Evolutionary conservation across 2,113 vertebrate genomes (phyloP).

Genomic region (Abramis brama): DNA sequence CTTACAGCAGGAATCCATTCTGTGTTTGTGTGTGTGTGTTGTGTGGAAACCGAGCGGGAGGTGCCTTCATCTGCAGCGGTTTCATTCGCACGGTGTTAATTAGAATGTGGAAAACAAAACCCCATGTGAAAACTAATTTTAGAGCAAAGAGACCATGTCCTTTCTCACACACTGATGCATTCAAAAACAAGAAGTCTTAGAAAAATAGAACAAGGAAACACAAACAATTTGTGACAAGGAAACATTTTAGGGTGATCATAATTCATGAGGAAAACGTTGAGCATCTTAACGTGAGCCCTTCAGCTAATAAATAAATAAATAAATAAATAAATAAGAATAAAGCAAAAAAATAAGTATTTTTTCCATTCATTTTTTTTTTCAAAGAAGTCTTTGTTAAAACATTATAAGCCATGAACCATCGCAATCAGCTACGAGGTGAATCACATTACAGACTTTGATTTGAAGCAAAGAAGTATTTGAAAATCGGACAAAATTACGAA

Average conservation of each 20-base stretch:
- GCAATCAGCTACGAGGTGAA: no score
- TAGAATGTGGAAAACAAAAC: slow-evolving; percentile 47
- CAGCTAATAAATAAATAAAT: neutral
- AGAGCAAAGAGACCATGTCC: neutral
- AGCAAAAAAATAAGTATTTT: no score
- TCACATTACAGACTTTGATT: no score
- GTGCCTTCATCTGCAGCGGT: neutral
- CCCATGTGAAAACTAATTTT: slow-evolving; percentile 26
- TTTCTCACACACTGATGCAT: neutral
- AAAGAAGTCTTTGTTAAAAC: no score
- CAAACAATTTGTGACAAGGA: neutral
- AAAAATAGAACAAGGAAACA: no score
- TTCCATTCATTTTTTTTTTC: no score
- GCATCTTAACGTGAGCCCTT: neutral
- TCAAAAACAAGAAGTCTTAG: neutral
- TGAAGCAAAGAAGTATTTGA: no score
- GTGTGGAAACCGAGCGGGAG: slow-evolving; percentile 1
- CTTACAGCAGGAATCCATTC: slow-evolving; percentile 6
- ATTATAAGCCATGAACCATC: no score
- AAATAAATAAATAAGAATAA: no score
- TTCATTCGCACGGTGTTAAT: slow-evolving; percentile 51
- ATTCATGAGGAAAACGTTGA: neutral
- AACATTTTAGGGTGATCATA: neutral
- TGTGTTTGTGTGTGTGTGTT: neutral
- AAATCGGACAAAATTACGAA: no score